Evolutionary conservation across 2,797 vertebrate genomes (phyloP), one percentile per base, ranked within the genome.

Genomic region (Cynodonichthys magdalenae): DNA sequence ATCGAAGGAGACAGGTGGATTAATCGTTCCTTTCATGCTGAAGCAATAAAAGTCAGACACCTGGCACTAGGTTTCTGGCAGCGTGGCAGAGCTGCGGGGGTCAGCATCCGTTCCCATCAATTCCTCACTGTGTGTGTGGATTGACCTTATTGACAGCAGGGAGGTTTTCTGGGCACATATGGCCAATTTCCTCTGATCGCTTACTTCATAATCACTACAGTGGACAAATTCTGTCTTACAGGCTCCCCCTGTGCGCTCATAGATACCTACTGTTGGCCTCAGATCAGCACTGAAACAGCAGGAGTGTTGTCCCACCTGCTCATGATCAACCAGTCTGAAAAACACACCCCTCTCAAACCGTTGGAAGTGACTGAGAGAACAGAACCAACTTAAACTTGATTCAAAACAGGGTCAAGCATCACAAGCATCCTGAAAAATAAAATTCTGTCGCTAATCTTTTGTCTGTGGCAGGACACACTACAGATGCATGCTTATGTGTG

Each of bases 11-110:
- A 87, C 83, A 80, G 74, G n/a, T 39, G 10, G 66, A 75, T 72
- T 77, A 88, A 88, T 77, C 55, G 46, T 77, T 84, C 81, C 75
- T 77, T 81, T 86, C 70, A 68, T 31, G 85, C 69, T 81, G 87
- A 69, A 78, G 75, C 78, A 41, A 73, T 87, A 88, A 44, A 87
- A 86, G 76, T 79, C 74, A 75, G 79, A 89, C 89, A 91, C 88
- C 88, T 90, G 90, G 80, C 88, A 78, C 66, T 74, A 64, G 78
- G 75, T 84, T 87, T 80, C 76, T 83, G 78, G 85, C 85, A 84
- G 78, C 59, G 59, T 77, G 77, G 69, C 73, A 78, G 60, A 71
- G 58, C 87, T 18, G 19, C 48, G 55, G 86, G 81, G 66, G 67
- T 73, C 77, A 69, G 68, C 20, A 86, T 88, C 76, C 73, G 52